Conservation (phyloP, 2,888 invertebrate genomes). For the Rotaria sp. region DNA sequence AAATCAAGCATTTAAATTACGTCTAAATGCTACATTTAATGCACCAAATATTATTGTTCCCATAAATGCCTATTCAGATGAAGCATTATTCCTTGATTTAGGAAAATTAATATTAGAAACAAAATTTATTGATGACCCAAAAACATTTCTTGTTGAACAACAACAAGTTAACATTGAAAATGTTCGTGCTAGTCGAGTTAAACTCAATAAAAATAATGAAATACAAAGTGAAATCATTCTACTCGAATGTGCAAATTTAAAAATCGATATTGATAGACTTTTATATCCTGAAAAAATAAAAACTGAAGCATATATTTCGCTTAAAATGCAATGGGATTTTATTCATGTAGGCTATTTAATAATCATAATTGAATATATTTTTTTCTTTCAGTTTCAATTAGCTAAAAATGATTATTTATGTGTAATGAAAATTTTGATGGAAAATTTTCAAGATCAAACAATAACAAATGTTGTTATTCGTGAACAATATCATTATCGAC, state of each 20-base stretch:
- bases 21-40: conserved; percentile 48
- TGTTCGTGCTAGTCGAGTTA: conserved; percentile 1
- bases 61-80: conserved; percentile 69
- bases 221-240: conserved; percentile 9
- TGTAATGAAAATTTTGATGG: not conserved
- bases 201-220: conserved; percentile 8
- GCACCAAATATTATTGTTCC: conserved; percentile 81
- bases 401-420: not conserved
- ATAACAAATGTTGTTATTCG: not conserved
- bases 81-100: conserved; percentile 76
- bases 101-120: conserved; percentile 64
- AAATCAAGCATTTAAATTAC: conserved; percentile 43
- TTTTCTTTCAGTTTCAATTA: not conserved
- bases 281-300: conserved; percentile 20
- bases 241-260: conserved; percentile 22
- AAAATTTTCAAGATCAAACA: not conserved
- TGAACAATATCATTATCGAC: not conserved
- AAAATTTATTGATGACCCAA: conserved; percentile 36
- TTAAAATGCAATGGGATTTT: not conserved
- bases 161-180: conserved; percentile 17
- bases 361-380: no score
- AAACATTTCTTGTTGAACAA: conserved; percentile 26
- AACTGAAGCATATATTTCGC: not conserved
- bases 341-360: not conserved
- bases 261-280: not conserved